Conservation (phyloP, 2,113 vertebrate species). For the Ophiodon elongatus region DNA sequence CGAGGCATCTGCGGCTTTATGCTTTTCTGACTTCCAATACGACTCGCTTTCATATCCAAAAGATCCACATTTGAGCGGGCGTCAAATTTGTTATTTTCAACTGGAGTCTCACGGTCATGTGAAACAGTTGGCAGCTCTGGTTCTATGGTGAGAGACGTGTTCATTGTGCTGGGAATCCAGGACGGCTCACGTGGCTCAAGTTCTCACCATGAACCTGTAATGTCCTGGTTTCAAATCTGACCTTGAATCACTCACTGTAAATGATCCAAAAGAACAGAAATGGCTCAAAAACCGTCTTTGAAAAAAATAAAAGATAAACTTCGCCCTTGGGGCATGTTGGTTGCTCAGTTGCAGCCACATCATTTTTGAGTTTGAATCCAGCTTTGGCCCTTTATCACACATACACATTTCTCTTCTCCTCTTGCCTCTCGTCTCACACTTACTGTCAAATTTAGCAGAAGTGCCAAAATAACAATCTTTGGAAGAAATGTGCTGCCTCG, state of each 20-base stretch:
- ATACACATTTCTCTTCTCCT: slow-evolving; percentile 2
- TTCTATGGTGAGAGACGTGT: background rate
- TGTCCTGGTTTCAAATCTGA: slow-evolving; percentile 2
- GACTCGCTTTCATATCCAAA: background rate
- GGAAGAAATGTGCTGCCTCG: slow-evolving; percentile 50
- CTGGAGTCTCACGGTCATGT: background rate
- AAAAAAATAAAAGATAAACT: background rate
- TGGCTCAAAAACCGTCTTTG: background rate
- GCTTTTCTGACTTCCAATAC: background rate
- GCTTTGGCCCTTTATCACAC: slow-evolving; percentile 20
- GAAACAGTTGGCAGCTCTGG: background rate
- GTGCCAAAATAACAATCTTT: slow-evolving; percentile 51
- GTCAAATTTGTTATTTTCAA: background rate
- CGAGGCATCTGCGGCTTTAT: background rate
- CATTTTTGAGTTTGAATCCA: slow-evolving; percentile 13
- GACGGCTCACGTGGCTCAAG: background rate
- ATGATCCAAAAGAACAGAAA: background rate
- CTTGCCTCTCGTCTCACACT: slow-evolving; percentile 24
- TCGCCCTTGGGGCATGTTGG: background rate
- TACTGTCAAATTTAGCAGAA: slow-evolving; percentile 47
- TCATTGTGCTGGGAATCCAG: background rate
- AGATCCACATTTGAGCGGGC: too few species aligned
- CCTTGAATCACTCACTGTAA: background rate
- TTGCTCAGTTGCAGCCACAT: slow-evolving; percentile 11
- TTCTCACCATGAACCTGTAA: background rate